Evolutionary conservation across 2,888 invertebrate genomes (phyloP).

Genomic region (Papilio gigon): DNA sequence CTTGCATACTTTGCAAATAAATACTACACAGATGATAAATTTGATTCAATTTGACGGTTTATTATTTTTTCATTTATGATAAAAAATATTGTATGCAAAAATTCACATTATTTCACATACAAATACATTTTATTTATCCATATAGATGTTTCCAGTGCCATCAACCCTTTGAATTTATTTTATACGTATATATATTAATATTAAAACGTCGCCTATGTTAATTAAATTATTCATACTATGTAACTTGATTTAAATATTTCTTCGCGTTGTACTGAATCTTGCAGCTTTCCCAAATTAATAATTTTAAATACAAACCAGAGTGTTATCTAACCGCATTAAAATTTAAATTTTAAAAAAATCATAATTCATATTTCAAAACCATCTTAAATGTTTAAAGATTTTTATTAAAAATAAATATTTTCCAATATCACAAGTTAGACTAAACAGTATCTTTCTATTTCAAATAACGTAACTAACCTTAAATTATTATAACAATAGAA

Average conservation of each 20-base stretch:
- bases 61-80: slow-evolving; percentile 1
- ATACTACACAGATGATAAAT: slow-evolving; percentile 16
- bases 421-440: too few species aligned
- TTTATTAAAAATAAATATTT: too few species aligned
- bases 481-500: too few species aligned
- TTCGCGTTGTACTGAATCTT: not conserved
- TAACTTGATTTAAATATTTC: slow-evolving; percentile 18
- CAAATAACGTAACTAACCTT: too few species aligned
- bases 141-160: too few species aligned
- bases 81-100: slow-evolving; percentile 30
- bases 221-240: slow-evolving; percentile 22
- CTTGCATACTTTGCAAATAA: too few species aligned
- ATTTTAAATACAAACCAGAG: too few species aligned
- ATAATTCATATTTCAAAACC: not conserved
- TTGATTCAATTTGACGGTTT: not conserved
- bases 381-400: too few species aligned
- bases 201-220: not conserved
- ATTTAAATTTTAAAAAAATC: not conserved
- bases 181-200: not conserved
- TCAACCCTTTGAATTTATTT: not conserved
- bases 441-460: too few species aligned
- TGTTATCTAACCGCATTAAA: not conserved
- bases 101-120: slow-evolving; percentile 8
- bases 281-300: not conserved
- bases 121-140: slow-evolving; percentile 4